These are phyloP conservation scores for Drosophila ambigua DNA, from an alignment of 1,140 invertebrate species.

Conservation along the genomic window DNA sequence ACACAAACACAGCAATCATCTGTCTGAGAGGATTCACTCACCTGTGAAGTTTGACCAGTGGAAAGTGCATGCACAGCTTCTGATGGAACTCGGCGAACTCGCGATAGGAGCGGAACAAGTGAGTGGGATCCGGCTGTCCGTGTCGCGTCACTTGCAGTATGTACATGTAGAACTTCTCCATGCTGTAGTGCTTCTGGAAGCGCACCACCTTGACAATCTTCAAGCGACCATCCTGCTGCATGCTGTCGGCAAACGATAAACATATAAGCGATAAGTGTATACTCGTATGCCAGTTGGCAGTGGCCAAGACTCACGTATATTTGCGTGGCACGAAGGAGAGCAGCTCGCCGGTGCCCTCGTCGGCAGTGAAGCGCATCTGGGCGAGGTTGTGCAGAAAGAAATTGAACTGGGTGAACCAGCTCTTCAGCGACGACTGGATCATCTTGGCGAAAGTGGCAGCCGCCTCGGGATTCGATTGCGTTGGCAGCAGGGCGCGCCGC, in stretches of 20 bases:
- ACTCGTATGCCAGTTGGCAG: too few relatives aligned
- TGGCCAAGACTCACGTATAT: constrained; percentile 90
- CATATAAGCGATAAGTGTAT: not conserved
- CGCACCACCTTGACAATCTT: constrained; percentile 93
- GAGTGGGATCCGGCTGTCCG: constrained; percentile 92
- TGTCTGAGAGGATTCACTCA: constrained; percentile 81
- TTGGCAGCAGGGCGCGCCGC: constrained; percentile 94
- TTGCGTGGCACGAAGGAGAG: constrained; percentile 97
- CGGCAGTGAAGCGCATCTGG: constrained; percentile 94
- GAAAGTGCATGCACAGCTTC: constrained; percentile 96
- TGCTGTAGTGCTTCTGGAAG: constrained; percentile 97
- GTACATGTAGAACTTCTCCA: constrained; percentile 99
- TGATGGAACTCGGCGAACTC: constrained; percentile 98
- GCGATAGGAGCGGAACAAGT: constrained; percentile 96
- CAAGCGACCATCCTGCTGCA: constrained; percentile 95
- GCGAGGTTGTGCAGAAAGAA: constrained; percentile 99
- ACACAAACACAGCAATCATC: not conserved
- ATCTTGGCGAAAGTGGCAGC: constrained; percentile 96
- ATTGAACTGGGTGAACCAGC: constrained; percentile 97
- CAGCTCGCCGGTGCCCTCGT: constrained; percentile 92
- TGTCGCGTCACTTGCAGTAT: constrained; percentile 94
- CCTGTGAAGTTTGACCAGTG: constrained; percentile 93
- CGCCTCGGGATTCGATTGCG: constrained; percentile 96
- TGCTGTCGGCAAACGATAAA: constrained; percentile 85
- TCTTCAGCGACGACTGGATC: constrained; percentile 94